A percentile compares a stretch with the other conserved stretches of the same genome.
Conservation (phyloP, 2,888 invertebrate species). For the Orthonevra nobilis region DNA sequence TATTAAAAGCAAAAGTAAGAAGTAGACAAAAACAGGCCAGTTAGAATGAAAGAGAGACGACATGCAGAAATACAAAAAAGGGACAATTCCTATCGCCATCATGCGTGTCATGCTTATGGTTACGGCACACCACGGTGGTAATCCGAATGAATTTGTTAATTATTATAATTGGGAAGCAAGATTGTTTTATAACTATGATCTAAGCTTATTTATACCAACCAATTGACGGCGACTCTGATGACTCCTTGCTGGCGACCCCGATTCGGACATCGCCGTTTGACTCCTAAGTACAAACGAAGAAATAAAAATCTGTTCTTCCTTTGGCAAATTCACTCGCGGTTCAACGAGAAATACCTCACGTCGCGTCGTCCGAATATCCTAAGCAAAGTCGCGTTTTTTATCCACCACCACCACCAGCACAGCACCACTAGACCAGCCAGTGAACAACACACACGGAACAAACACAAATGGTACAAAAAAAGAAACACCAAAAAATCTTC, state of each 20-base stretch:
- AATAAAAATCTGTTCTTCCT: conserved; percentile 34
- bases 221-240: conserved; percentile 78
- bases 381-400: conserved; percentile 54
- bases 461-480: conserved; percentile 55
- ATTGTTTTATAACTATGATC: conserved; percentile 12
- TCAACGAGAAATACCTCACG: conserved; percentile 54
- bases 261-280: conserved; percentile 78
- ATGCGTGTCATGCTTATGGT: conserved; percentile 32
- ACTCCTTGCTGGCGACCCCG: conserved; percentile 76
- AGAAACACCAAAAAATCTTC: conserved; percentile 31
- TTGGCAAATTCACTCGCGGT: conserved; percentile 47
- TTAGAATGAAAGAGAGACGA: not conserved
- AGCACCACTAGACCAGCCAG: conserved; percentile 19
- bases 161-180: conserved; percentile 12
- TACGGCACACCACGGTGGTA: no score
- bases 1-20: conserved; percentile 52
- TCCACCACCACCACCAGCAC: conserved; percentile 49
- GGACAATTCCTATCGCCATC: conserved; percentile 20
- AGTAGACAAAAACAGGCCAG: not conserved
- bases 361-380: conserved; percentile 54
- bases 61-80: conserved; percentile 10
- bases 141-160: conserved; percentile 5
- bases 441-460: conserved; percentile 52
- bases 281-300: conserved; percentile 28
- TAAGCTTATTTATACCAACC: conserved; percentile 75